These are phyloP conservation scores for Zoanthus gigantus DNA, from an alignment of 92 coral and sea anemone genomes.

Conservation along the genomic window DNA sequence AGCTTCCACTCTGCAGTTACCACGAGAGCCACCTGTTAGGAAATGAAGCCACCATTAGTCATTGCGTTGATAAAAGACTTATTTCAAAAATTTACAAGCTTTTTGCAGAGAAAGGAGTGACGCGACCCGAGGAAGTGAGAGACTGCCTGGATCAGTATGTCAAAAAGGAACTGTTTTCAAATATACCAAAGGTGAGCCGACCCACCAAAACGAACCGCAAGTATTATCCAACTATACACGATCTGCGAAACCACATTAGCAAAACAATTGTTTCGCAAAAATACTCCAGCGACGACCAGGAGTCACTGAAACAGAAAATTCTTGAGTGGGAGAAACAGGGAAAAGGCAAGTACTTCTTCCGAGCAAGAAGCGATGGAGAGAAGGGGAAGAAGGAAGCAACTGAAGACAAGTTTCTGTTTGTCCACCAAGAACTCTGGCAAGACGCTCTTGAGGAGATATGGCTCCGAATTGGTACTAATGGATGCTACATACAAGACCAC, in stretches of 20 bases:
- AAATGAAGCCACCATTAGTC: conserved; percentile 59
- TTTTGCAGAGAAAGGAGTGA: conserved; percentile 45
- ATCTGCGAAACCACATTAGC: conserved; percentile 55
- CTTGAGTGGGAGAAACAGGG: conserved; percentile 49
- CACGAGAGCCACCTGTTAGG: conserved; percentile 59
- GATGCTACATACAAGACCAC: conserved; percentile 68
- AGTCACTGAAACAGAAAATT: conserved; percentile 57
- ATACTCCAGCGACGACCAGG: conserved; percentile 63
- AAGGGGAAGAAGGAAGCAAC: conserved; percentile 17
- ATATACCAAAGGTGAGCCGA: conserved; percentile 22
- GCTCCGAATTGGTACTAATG: conserved; percentile 58
- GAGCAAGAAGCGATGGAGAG: conserved; percentile 42
- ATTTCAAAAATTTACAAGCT: conserved; percentile 65
- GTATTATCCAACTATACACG: conserved; percentile 60
- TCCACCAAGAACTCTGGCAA: conserved; percentile 72
- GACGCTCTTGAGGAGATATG: conserved; percentile 51
- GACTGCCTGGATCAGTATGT: conserved; percentile 45
- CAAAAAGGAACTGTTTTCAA: conserved; percentile 43
- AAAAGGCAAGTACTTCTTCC: conserved; percentile 38
- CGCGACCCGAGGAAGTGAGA: conserved; percentile 50
- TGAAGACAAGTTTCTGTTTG: conserved; percentile 55
- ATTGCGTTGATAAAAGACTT: conserved; percentile 59
- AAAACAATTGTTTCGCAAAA: conserved; percentile 57
- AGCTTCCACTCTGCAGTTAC: conserved; percentile 50
- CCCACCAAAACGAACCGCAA: conserved; percentile 39